Percentiles rank a stretch among this genome's conserved stretches.
Conservation (phyloP, 2,888 invertebrate species). For the Bibio marci region DNA sequence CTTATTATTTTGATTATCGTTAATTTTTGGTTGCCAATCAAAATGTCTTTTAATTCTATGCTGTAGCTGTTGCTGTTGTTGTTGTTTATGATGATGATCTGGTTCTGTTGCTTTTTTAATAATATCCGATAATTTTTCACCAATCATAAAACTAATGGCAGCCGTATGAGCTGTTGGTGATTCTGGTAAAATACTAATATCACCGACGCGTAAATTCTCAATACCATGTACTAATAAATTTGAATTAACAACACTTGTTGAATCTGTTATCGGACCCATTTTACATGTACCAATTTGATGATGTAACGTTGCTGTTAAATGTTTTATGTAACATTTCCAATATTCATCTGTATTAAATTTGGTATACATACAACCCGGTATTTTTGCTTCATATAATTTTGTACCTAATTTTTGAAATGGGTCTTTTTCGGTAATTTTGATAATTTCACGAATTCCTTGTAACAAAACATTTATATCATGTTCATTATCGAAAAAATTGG, state of each 20-base stretch:
- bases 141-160: constrained; percentile 31
- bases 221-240: constrained; percentile 28
- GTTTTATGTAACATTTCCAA: constrained; percentile 47
- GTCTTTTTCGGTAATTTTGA: constrained; percentile 39
- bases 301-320: constrained; percentile 51
- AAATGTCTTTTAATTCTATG: neutral
- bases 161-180: constrained; percentile 31
- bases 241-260: constrained; percentile 35
- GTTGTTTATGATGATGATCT: neutral
- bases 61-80: neutral
- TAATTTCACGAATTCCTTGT: constrained; percentile 40
- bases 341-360: constrained; percentile 47
- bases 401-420: constrained; percentile 40
- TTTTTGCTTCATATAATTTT: constrained; percentile 38
- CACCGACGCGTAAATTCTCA: constrained; percentile 24
- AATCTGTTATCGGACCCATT: constrained; percentile 36
- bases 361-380: constrained; percentile 39
- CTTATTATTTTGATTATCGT: neutral
- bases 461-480: constrained; percentile 47
- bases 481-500: constrained; percentile 40
- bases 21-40: constrained; percentile 8
- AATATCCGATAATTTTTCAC: constrained; percentile 30
- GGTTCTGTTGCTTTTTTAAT: constrained; percentile 18
- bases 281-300: constrained; percentile 44
- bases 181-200: constrained; percentile 30